Evolutionary conservation across 2,888 invertebrate species (phyloP).

Genomic region (Heteropelma amictum): DNA sequence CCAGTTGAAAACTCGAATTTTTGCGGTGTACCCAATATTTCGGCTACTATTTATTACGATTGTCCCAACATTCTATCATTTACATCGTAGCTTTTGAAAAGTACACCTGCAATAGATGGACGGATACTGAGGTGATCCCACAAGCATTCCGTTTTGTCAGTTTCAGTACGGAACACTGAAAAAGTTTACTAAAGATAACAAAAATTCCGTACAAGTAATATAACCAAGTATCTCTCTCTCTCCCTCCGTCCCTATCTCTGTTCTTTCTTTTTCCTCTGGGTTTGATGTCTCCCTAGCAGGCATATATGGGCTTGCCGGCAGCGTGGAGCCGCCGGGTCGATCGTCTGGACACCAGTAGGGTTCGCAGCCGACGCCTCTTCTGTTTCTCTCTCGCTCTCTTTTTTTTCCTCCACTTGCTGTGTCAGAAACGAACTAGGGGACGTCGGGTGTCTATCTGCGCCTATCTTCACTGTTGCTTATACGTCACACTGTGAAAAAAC

Average conservation of each 20-base stretch:
- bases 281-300: conserved; percentile 37
- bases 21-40: too few relatives aligned
- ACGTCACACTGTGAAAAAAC: conserved; percentile 39
- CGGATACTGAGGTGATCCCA: too few relatives aligned
- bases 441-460: conserved; percentile 13
- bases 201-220: too few relatives aligned
- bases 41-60: too few relatives aligned
- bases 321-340: conserved; percentile 50
- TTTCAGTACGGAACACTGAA: too few relatives aligned
- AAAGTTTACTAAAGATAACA: not conserved
- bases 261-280: conserved; percentile 10
- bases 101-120: too few relatives aligned
- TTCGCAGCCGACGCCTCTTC: conserved; percentile 43
- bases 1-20: too few relatives aligned
- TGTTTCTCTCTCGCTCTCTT: conserved; percentile 14
- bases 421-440: conserved; percentile 30
- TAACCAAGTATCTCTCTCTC: not conserved
- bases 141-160: too few relatives aligned
- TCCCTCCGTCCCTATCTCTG: not conserved
- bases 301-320: conserved; percentile 20
- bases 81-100: too few relatives aligned
- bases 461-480: conserved; percentile 15
- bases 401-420: conserved; percentile 12
- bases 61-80: too few relatives aligned
- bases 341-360: conserved; percentile 53